Evolutionary conservation across 2,797 vertebrate species (phyloP).

Genomic region (Eupleurogrammus muticus): DNA sequence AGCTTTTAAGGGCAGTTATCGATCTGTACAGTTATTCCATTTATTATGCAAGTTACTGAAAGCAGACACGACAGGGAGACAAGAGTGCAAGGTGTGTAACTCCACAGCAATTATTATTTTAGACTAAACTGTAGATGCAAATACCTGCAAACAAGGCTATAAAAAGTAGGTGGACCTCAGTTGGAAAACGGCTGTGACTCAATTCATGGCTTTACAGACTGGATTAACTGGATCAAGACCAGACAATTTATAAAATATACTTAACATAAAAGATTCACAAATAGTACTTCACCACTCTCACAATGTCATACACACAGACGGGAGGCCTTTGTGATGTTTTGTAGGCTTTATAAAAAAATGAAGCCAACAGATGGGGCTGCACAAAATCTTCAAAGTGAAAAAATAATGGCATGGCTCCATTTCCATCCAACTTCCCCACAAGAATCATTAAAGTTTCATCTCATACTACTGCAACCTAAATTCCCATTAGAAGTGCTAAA

Average conservation of each 20-base stretch:
- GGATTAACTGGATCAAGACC: constrained; percentile 60
- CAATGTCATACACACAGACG: constrained; percentile 72
- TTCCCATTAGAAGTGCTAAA: constrained; percentile 74
- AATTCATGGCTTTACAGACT: constrained; percentile 70
- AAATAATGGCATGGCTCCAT: constrained; percentile 46
- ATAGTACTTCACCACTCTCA: constrained; percentile 70
- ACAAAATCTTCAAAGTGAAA: constrained; percentile 57
- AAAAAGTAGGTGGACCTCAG: constrained; percentile 72
- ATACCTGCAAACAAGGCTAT: constrained; percentile 71
- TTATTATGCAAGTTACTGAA: constrained; percentile 67
- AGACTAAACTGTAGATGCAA: constrained; percentile 70
- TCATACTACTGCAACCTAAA: constrained; percentile 45
- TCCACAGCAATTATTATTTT: constrained; percentile 66
- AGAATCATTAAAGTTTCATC: constrained; percentile 43
- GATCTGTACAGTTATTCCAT: constrained; percentile 68
- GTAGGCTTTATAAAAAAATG: constrained; percentile 69
- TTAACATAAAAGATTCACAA: constrained; percentile 75
- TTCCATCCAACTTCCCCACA: constrained; percentile 33
- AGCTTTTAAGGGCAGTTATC: constrained; percentile 60
- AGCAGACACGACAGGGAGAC: constrained; percentile 70
- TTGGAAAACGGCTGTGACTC: constrained; percentile 70
- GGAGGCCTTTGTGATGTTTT: constrained; percentile 71
- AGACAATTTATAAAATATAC: constrained; percentile 62
- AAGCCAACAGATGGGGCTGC: constrained; percentile 63
- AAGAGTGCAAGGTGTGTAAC: constrained; percentile 61